These are phyloP conservation scores for Chrysemys picta DNA, from an alignment of 2,113 vertebrate genomes.

Conservation along the genomic window DNA sequence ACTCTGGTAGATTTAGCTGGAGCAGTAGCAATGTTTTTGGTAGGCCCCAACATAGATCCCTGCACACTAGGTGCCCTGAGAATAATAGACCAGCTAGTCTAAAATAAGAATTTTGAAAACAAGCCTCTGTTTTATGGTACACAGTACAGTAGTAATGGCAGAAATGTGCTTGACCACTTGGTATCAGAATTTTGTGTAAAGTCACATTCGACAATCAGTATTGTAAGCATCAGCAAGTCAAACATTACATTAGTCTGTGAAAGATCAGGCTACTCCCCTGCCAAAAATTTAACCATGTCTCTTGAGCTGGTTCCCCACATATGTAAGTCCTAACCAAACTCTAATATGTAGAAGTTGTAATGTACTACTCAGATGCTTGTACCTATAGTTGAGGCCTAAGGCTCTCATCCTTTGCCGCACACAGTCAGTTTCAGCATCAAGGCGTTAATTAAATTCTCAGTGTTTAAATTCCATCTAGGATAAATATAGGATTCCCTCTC, in stretches of 20 bases:
- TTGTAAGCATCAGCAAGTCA: neutral
- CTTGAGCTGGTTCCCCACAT: neutral
- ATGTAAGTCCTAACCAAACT: neutral
- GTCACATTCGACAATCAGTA: neutral
- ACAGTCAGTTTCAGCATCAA: neutral
- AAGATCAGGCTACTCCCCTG: neutral
- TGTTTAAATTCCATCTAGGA: neutral
- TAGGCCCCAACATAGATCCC: neutral
- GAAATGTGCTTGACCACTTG: neutral
- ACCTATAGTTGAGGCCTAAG: neutral
- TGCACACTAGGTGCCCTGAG: neutral
- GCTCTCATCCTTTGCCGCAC: neutral
- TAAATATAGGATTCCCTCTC: neutral
- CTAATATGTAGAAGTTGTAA: neutral
- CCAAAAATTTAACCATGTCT: neutral
- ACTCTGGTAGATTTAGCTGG: neutral
- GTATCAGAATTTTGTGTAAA: neutral
- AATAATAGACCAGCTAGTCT: neutral
- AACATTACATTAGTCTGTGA: neutral
- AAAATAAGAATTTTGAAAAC: neutral
- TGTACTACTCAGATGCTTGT: neutral
- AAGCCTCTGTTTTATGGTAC: neutral
- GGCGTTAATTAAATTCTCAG: neutral
- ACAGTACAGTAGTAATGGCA: neutral
- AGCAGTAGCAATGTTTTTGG: neutral